Base-by-base conservation (phyloP, 1,140 invertebrate species). In the Sweltsa coloradensis region DNA sequence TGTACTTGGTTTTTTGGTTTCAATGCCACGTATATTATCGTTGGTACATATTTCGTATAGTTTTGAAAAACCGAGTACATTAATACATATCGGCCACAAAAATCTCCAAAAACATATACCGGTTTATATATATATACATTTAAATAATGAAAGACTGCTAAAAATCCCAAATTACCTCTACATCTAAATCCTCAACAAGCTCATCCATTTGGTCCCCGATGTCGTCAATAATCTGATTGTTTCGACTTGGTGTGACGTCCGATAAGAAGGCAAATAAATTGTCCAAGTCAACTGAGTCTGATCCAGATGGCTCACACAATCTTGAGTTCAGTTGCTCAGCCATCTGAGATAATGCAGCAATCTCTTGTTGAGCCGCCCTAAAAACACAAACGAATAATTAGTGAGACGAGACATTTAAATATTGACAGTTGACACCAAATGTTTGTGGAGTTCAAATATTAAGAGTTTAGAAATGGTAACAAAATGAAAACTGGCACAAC, bases 191-290 rank as follows among this genome's bases (percentile, higher is more conserved):
- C 54, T 81, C 77, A 13, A 86, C 84, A 1, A 91, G 65, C 51
- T 84, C 73, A 55, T 86, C 78, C 83, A 91, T 89, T 57, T 81
- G 78, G 55, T 83, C 77, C 4, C 83, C 84, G 39, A 90, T 89
- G 61, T 89, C 84, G n/a, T 87, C 83, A 13, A 89, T 82, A 6
- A 85, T 78, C 45, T 78, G 73, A 51, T 74, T 70, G 31, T 67
- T 62, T 63, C 75, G 55, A 16, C 60, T 65, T 3, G 70, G 69
- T 13, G 87, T 82, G 13, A 88, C 79, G 50, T 91, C 87, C 0
- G 85, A 85, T 6, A 96, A 69, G 61, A 96, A 96, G 39, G 87
- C 87, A 66, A 95, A 96, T 55, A 96, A 71, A 66, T 92, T 90
- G 62, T 96, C 91, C 41, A 96, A 70, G 61, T 94, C 89, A 0